Base-by-base conservation (phyloP, 2,888 invertebrate species). In the Nemoura dubitans region DNA sequence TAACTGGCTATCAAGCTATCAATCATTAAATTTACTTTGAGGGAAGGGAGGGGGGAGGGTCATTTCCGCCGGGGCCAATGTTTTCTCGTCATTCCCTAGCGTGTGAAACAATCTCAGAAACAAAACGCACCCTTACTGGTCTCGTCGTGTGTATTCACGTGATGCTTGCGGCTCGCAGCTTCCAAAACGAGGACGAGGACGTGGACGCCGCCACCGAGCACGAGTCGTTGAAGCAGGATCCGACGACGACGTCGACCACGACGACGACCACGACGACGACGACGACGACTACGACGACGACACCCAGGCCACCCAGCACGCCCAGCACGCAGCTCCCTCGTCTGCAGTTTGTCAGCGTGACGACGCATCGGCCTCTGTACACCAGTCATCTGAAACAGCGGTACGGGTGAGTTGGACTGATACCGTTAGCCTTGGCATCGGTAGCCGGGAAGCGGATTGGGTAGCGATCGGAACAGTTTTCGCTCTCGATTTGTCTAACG, bases 221-320 rank as follows among this genome's bases (percentile, higher is more conserved):
- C 42, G 27, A 77, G 83, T 42, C 83, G 59, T n/a, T 76, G 29
- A 42, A 83, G 27, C 77, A 77, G 36, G 77, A 84, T 28, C 6
- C 83, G 78, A 78, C 83, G 25, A 42, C 86, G 76, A 21, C 59
- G 42, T 27, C 83, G 27, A 26, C 86, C 30, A 29, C 82, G 26
- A 42, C 86, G 7, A 84, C 86, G 43, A 87, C 87, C 25, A 80
- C 89, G 88, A 89, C 84, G 87, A 88, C 43, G 88, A 88, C 83
- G 80, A 76, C 84, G 30, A 78, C 84, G 6, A 86, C 83, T 16
- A 27, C 86, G 6, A n/a, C 80, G 42, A 81, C 76, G 6, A 43
- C 26, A n/a, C 26, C 77, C 25, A 25, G 77, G 30, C 28, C 36
- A 30, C 85, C 78, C n/a, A 81, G 36, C 80, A 78, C 86, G 25